Conservation (phyloP, 2,888 invertebrate species). For the Listrodromus nycthemerus region DNA sequence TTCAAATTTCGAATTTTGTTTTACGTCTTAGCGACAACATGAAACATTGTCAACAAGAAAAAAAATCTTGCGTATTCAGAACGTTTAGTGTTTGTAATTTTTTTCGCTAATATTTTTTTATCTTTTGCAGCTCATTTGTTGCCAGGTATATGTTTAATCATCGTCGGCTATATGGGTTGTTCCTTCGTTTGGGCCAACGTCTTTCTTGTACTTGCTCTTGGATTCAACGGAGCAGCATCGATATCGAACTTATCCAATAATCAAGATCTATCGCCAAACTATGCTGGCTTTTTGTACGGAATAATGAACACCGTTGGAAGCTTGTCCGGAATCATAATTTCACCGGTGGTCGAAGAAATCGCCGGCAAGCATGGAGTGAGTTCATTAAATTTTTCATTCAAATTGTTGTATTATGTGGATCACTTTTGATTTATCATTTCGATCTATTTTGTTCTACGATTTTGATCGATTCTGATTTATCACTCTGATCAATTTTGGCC, state of each 20-base stretch:
- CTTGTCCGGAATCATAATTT: constrained; percentile 90
- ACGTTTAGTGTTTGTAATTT: background rate
- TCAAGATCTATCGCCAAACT: constrained; percentile 91
- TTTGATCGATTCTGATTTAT: background rate
- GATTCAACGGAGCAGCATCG: constrained; percentile 84
- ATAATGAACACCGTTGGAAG: constrained; percentile 91
- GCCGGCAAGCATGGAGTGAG: constrained; percentile 86
- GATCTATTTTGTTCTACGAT: too few relatives aligned
- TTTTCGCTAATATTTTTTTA: background rate
- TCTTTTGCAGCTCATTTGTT: constrained; percentile 86
- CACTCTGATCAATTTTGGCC: background rate
- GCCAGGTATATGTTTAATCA: constrained; percentile 85
- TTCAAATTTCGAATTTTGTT: background rate
- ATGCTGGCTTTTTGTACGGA: constrained; percentile 90
- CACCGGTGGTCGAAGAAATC: constrained; percentile 88
- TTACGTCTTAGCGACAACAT: too few relatives aligned
- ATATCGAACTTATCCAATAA: constrained; percentile 84
- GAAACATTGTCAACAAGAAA: too few relatives aligned
- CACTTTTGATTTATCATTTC: background rate
- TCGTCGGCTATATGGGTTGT: constrained; percentile 79
- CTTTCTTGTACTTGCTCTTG: constrained; percentile 77
- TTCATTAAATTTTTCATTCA: constrained; percentile 63
- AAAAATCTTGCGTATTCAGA: background rate
- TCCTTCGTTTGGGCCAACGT: constrained; percentile 75
- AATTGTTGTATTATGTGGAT: too few relatives aligned